A percentile compares a stretch with the other conserved stretches of the same genome.
These are phyloP conservation scores for Crocodylus rhombifer DNA, from an alignment of 2,797 vertebrate genomes.

Conservation along the genomic window DNA sequence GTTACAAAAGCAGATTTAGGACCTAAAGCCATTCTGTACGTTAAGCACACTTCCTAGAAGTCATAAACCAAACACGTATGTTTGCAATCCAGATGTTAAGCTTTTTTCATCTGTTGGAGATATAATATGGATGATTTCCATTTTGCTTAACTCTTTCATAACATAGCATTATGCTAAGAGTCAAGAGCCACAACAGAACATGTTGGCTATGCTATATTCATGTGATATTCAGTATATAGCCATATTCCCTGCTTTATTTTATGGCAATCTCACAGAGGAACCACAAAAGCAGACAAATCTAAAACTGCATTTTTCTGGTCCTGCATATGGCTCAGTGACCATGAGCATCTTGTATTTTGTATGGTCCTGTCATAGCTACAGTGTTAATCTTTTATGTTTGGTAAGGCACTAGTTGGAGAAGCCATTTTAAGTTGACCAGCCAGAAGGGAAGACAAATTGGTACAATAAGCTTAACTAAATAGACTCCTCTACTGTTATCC, in stretches of 20 bases:
- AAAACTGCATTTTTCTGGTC: fast-evolving
- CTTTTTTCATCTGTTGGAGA: neutral
- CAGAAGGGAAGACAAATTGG: neutral
- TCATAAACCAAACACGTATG: neutral
- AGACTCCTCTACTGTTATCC: neutral
- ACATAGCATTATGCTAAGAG: neutral
- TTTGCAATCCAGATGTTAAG: slow-evolving; percentile 35
- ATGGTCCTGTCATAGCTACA: fast-evolving
- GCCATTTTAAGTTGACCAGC: neutral
- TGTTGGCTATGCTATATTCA: neutral
- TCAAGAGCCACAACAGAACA: fast-evolving
- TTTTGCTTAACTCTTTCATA: neutral
- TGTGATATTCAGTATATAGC: neutral
- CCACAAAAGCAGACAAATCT: neutral
- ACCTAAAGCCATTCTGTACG: neutral
- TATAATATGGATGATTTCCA: neutral
- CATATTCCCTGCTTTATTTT: neutral
- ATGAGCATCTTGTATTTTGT: neutral
- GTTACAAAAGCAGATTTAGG: neutral
- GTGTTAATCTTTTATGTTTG: neutral
- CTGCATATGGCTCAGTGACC: fast-evolving
- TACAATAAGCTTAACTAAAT: neutral
- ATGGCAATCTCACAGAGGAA: neutral
- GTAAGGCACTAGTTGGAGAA: neutral
- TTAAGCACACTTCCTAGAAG: neutral